A percentile compares a stretch with the other conserved stretches of the same genome.
Evolutionary conservation across 2,113 vertebrate species (phyloP).

Genomic region (Grammomys dolichurus): DNA sequence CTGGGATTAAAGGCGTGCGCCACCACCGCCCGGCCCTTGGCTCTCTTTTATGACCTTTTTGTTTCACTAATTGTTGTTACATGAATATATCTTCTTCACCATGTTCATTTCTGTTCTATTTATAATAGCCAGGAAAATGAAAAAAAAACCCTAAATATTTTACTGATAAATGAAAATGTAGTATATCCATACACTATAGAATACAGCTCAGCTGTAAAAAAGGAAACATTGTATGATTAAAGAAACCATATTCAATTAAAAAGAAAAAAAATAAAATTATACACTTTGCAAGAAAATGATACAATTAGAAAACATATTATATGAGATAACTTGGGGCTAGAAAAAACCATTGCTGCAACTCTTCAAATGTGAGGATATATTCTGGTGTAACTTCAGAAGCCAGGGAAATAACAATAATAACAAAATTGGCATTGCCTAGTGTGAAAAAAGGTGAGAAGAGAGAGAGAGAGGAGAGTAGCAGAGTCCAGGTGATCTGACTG

Average conservation of each 20-base stretch:
- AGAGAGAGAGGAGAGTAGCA: neutral
- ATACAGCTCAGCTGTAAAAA: neutral
- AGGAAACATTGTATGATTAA: neutral
- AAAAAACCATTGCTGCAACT: neutral
- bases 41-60: neutral
- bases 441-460: neutral
- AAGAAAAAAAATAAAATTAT: neutral
- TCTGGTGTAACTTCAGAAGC: neutral
- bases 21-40: too few species aligned
- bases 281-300: neutral
- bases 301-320: neutral
- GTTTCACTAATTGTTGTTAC: neutral
- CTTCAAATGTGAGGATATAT: neutral
- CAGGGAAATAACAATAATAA: neutral
- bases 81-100: neutral
- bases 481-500: neutral
- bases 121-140: neutral
- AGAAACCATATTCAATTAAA: neutral
- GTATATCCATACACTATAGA: neutral
- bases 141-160: neutral
- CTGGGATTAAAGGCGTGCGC: too few species aligned
- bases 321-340: neutral
- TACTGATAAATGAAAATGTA: neutral
- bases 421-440: neutral
- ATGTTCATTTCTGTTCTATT: neutral